These are phyloP conservation scores for Hydriomena furcata DNA, from an alignment of 2,888 invertebrate genomes.

Conservation along the genomic window DNA sequence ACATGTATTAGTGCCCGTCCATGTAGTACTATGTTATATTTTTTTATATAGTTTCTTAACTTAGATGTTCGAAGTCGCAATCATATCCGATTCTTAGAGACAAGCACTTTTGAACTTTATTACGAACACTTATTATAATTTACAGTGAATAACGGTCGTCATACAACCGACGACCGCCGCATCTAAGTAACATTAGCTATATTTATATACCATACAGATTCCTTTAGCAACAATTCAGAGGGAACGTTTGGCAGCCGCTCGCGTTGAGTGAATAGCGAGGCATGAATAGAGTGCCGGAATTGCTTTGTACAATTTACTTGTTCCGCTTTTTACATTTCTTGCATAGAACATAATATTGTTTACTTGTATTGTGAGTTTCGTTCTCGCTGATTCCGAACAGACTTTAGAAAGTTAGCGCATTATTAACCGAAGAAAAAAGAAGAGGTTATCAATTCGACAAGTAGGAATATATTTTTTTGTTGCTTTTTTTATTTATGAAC, in stretches of 20 bases:
- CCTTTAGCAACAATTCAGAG: slow-evolving; percentile 14
- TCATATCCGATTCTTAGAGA: too few relatives aligned
- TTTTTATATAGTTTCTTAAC: too few relatives aligned
- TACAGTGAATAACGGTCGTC: not conserved
- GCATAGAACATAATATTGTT: slow-evolving; percentile 11
- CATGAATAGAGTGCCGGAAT: slow-evolving; percentile 6
- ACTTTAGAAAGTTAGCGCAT: too few relatives aligned
- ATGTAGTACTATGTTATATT: too few relatives aligned
- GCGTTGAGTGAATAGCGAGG: slow-evolving; percentile 13
- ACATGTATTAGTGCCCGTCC: too few relatives aligned
- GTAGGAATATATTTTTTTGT: too few relatives aligned
- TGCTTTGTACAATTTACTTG: slow-evolving; percentile 15
- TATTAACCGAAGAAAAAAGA: too few relatives aligned
- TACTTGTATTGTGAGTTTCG: not conserved
- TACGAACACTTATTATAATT: not conserved
- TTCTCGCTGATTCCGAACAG: not conserved
- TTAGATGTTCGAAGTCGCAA: too few relatives aligned
- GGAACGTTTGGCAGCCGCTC: slow-evolving; percentile 11
- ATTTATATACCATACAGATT: slow-evolving; percentile 6
- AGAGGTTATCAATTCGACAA: too few relatives aligned
- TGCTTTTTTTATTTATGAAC: too few relatives aligned
- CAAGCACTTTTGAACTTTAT: too few relatives aligned
- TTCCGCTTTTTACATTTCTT: slow-evolving; percentile 7
- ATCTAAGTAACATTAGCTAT: not conserved
- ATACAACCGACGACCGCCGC: not conserved